Conservation (phyloP, 53 echinoderm and acorn worm species). For the Apostichopus leukothele region DNA sequence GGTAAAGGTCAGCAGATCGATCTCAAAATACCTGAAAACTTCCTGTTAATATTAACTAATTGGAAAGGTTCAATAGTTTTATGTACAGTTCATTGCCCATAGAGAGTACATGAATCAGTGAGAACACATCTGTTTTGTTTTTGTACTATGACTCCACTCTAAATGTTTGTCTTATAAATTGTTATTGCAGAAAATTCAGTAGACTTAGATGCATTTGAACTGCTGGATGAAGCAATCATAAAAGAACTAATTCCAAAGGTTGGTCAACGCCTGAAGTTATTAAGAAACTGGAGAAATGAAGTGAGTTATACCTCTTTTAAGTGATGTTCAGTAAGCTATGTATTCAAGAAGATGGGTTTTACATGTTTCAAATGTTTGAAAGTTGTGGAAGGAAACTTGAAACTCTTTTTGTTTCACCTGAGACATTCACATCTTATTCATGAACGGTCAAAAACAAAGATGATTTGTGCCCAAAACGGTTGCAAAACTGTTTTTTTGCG, state of each 20-base stretch:
- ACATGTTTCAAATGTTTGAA: conserved; percentile 16
- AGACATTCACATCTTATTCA: conserved; percentile 25
- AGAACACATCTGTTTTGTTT: too few species aligned
- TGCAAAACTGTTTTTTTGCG: conserved; percentile 1
- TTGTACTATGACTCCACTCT: too few species aligned
- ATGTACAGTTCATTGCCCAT: too few species aligned
- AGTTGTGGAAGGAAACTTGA: conserved; percentile 8
- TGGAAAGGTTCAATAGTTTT: too few species aligned
- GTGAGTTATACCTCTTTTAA: not conserved
- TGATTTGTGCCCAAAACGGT: conserved; percentile 10
- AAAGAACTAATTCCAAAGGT: conserved; percentile 13
- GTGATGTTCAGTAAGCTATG: not conserved
- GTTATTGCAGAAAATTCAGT: conserved; percentile 3
- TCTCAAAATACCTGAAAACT: too few species aligned
- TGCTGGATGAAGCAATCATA: conserved; percentile 6
- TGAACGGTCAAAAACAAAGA: conserved; percentile 13
- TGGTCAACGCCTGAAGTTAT: conserved; percentile 21
- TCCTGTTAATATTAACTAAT: too few species aligned
- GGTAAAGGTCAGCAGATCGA: too few species aligned
- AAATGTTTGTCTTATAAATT: not conserved
- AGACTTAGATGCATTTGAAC: conserved; percentile 4
- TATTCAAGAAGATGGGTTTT: not conserved
- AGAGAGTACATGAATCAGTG: too few species aligned
- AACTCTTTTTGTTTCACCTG: conserved; percentile 21
- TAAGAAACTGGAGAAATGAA: not conserved